Conservation (phyloP, 2,797 vertebrate genomes). For the Lithobates pipiens region DNA sequence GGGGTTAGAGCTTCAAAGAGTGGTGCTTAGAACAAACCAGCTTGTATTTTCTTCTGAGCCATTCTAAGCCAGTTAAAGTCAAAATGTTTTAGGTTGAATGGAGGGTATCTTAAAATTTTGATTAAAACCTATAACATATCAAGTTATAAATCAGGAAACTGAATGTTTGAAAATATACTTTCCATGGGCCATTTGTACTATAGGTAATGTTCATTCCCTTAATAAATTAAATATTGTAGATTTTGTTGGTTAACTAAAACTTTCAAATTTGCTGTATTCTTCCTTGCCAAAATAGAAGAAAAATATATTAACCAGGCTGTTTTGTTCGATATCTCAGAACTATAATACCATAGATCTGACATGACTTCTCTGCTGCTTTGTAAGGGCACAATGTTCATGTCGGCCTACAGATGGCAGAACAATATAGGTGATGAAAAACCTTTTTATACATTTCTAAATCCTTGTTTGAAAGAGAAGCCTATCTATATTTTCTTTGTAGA, state of each 20-base stretch:
- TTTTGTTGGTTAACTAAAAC: background rate
- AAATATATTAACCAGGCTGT: background rate
- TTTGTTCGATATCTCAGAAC: background rate
- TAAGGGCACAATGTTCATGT: conserved; percentile 60
- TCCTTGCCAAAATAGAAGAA: background rate
- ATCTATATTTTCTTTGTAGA: conserved; percentile 11
- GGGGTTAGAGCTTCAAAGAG: no score
- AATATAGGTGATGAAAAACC: conserved; percentile 64
- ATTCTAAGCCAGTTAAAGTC: no score
- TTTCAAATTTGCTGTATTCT: background rate
- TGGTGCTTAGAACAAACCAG: no score
- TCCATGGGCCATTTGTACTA: no score
- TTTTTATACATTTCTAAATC: background rate
- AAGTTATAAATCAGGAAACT: no score
- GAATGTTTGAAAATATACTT: no score
- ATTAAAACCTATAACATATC: no score
- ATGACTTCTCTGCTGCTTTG: background rate
- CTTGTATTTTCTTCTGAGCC: no score
- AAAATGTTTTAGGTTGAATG: no score
- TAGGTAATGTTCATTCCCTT: background rate
- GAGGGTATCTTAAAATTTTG: no score
- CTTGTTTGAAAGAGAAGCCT: background rate
- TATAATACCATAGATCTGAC: background rate
- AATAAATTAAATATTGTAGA: background rate
- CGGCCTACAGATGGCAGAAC: conserved; percentile 71